These are phyloP conservation scores for Rhabdophis nuchalis DNA, from an alignment of 2,797 vertebrate species.

Conservation along the genomic window DNA sequence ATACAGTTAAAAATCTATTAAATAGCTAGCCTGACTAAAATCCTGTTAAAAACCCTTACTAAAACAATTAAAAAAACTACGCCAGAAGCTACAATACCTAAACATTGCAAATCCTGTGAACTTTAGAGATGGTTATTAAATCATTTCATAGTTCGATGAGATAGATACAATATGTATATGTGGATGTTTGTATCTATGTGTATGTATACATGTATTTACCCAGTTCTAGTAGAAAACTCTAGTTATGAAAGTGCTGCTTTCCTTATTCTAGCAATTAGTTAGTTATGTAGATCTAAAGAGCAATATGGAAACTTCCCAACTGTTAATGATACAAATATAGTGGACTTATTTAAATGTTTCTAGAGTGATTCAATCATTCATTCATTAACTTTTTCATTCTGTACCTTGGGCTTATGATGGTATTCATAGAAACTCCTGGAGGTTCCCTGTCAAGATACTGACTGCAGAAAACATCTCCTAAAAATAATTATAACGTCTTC, in stretches of 20 bases:
- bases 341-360: not conserved
- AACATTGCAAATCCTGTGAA: not conserved
- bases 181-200: not conserved
- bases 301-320: not conserved
- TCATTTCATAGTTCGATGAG: not conserved
- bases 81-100: not conserved
- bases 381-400: not conserved
- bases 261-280: not conserved
- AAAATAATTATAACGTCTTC: not conserved
- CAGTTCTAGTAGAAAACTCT: not conserved
- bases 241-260: not conserved
- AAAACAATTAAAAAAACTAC: too few species aligned
- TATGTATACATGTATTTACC: not conserved
- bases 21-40: too few species aligned
- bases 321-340: not conserved
- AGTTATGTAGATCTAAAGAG: not conserved
- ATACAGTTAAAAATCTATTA: too few species aligned
- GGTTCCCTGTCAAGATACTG: not conserved
- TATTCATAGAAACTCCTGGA: not conserved
- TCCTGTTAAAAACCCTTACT: too few species aligned
- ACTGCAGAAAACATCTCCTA: not conserved
- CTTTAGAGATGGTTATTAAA: not conserved
- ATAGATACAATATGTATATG: not conserved
- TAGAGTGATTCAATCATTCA: not conserved
- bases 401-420: not conserved